A percentile compares a stretch with the other conserved stretches of the same genome.
Conservation (phyloP, 2,113 vertebrate genomes). For the Pelmatolapia mariae region DNA sequence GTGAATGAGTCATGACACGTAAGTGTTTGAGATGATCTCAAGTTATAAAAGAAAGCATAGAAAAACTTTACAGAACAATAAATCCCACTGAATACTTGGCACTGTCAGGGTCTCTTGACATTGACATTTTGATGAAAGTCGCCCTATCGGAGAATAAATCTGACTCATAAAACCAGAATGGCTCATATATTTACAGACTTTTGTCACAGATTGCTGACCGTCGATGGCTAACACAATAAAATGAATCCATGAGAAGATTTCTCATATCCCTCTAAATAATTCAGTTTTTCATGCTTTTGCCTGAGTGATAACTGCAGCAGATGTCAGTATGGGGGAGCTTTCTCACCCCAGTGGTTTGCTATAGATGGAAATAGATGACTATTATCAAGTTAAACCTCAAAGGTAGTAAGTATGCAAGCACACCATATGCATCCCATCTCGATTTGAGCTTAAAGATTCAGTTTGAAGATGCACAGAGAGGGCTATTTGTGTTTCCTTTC, state of each 20-base stretch:
- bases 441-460: constrained; percentile 19
- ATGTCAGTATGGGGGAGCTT: constrained; percentile 30
- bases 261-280: constrained; percentile 44
- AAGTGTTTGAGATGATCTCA: neutral
- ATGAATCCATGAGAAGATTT: constrained; percentile 39
- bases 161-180: constrained; percentile 25
- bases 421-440: constrained; percentile 20
- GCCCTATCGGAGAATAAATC: constrained; percentile 25
- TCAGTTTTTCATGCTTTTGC: constrained; percentile 30
- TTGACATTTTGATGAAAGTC: constrained; percentile 51
- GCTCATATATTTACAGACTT: constrained; percentile 36
- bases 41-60: neutral
- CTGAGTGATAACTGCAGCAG: constrained; percentile 45
- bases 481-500: neutral
- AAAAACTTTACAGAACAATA: constrained; percentile 29
- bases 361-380: constrained; percentile 42
- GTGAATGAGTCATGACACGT: neutral
- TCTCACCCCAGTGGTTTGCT: constrained; percentile 32
- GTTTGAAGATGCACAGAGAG: constrained; percentile 18
- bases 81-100: constrained; percentile 2
- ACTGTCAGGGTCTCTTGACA: constrained; percentile 16
- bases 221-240: constrained; percentile 41
- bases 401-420: constrained; percentile 36
- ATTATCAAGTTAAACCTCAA: constrained; percentile 40
- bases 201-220: constrained; percentile 40